A percentile compares a stretch with the other conserved stretches of the same genome.
Conservation (phyloP, 1,140 invertebrate species). For the Caenorhabditis elegans region WBcel235 BX284603.4:3963001-3963500, state of each 20-base stretch:
- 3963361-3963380: background rate
- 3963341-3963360: background rate
- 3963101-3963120: too few species aligned
- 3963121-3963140: background rate
- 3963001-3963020: background rate
- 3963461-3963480: background rate
- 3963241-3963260: slow-evolving; percentile 7
- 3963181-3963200: background rate
- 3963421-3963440: slow-evolving; percentile 2
- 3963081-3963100: background rate
- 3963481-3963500: background rate
- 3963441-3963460: background rate
- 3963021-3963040: background rate
- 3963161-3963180: background rate
- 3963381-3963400: background rate
- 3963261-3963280: background rate
- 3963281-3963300: background rate
- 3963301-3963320: background rate
- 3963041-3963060: background rate
- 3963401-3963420: background rate
- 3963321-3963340: slow-evolving; percentile 5
- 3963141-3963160: slow-evolving; percentile 5
- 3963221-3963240: background rate
- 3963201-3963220: slow-evolving; percentile 4
- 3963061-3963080: background rate